Conservation (phyloP, 2,797 vertebrate genomes). For the Clarias laeviceps region DNA sequence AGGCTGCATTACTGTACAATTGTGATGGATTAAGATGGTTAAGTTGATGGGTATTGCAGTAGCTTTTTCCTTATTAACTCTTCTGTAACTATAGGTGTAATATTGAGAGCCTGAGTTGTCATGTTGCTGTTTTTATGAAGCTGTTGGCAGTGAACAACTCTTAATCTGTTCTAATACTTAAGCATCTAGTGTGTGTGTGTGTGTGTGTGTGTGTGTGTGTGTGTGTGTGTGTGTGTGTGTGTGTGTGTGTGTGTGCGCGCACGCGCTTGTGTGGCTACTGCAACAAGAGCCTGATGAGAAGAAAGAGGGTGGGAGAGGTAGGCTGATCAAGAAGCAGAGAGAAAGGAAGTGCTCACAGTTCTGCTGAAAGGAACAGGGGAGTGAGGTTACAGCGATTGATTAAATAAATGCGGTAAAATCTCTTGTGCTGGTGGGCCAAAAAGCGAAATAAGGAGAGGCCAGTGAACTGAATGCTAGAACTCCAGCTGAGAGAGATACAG, state of each 20-base stretch:
- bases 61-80: background rate
- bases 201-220: background rate
- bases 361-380: constrained; percentile 81
- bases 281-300: constrained; percentile 49
- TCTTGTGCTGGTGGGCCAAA: constrained; percentile 49
- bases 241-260: background rate
- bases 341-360: constrained; percentile 67
- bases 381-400: constrained; percentile 85
- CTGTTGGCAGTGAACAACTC: constrained; percentile 44
- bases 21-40: background rate
- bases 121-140: constrained; percentile 24
- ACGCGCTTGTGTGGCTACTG: constrained; percentile 45
- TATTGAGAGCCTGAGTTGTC: constrained; percentile 45
- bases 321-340: constrained; percentile 31
- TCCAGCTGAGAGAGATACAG: constrained; percentile 54
- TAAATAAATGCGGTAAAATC: constrained; percentile 85
- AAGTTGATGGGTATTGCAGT: background rate
- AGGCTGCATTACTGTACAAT: background rate
- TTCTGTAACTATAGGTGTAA: background rate
- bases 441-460: constrained; percentile 69
- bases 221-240: background rate
- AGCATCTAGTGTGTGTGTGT: constrained; percentile 9
- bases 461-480: constrained; percentile 73
- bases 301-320: constrained; percentile 44
- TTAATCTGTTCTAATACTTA: constrained; percentile 46